Base-by-base conservation (phyloP, 2,888 invertebrate genomes). In the Drosophila histrio region DNA sequence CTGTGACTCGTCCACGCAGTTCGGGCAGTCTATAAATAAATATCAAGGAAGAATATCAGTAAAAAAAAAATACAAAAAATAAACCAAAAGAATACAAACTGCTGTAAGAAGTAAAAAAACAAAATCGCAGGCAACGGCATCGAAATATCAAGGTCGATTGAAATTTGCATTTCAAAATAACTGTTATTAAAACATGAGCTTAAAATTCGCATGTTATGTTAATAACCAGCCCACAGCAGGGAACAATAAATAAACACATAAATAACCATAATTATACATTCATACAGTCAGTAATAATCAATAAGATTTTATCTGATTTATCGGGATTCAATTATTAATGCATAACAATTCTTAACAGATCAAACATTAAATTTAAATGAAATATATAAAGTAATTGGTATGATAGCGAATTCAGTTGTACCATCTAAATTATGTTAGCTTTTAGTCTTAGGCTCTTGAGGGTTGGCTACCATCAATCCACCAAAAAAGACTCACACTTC, bases 1-100 rank as follows among this genome's bases (percentile, higher is more conserved):
- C 66, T 94, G 93, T 63, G 95, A 93, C 72, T 97, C 96, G 79
- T 95, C 95, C 71, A 94, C 94, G 90, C 97, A 97, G 89, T 95
- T 96, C 62, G 96, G 94, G 91, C 96, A 97, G 92, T 97, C 96
- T 96, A 78, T 67, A 86, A 86, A 83, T 77, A 77, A 26, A 53
- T 1, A 15, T 30, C 67, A 15, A 50, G 53, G 49, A 72, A 71
- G 38, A 63, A 49, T 54, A 70, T 41, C 41, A 50, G 46, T 36
- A 43, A 52, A 36, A 15, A 11, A 26, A 54, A 43, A 24, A 15
- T 24, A 49, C 15, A 13, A 11, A 28, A 43, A 17, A 13, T 38
- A 30, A 30, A 22, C 8, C 7, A 39, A 41, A 24, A 39, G 22
- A 60, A 39, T 46, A 36, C 11, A 28, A 19, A 54, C 32, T 38